Evolutionary conservation across 2,797 vertebrate species (phyloP), one percentile per base, ranked within the genome.

Genomic region (Nannoperca obscura): DNA sequence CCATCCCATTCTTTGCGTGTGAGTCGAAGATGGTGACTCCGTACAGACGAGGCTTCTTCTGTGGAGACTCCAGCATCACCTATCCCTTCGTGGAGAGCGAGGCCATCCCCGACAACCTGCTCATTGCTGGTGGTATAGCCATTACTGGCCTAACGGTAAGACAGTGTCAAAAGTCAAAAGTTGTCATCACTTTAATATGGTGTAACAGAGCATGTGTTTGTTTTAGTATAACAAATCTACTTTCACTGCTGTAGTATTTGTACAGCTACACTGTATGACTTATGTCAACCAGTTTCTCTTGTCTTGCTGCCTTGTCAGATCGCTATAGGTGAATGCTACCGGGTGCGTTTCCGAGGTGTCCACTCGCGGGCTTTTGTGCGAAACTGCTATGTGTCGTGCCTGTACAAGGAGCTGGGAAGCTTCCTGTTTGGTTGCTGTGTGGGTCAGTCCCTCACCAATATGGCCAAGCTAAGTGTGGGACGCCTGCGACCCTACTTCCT

Each of bases 381-480:
- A 61, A 96, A 94, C 86, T 89, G 74, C 54, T 96, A 95, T 6
- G 64, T 94, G 32, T 93, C 94, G 0, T 87, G 93, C 53, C 90
- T 96, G 68, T 96, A 96, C 89, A 95, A 95, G 80, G 96, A 96
- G 85, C 89, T 95, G 36, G 95, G 95, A 11, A 91, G 95, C 90
- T 96, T 96, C 88, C 38, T 96, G 78, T 96, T 96, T 32, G 95
- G 95, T 32, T 90, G 93, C 80, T 92, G 91, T 7, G 88, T 95
- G 32, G 91, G 95, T 47, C 94, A 94, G 87, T 96, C 95, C 19
- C 93, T 96, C 76, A 96, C 96, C 66, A 95, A 96, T 62, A 94
- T 95, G 78, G 93, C 96, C 79, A 97, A 96, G 86, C 90, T 96
- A 13, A 95, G 95, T 20, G 91, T 95, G 3, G 95, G 96, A 5